A percentile compares a stretch with the other conserved stretches of the same genome.
Conservation (phyloP, 1,140 invertebrate species). For the Drosophila pectinifera region DNA sequence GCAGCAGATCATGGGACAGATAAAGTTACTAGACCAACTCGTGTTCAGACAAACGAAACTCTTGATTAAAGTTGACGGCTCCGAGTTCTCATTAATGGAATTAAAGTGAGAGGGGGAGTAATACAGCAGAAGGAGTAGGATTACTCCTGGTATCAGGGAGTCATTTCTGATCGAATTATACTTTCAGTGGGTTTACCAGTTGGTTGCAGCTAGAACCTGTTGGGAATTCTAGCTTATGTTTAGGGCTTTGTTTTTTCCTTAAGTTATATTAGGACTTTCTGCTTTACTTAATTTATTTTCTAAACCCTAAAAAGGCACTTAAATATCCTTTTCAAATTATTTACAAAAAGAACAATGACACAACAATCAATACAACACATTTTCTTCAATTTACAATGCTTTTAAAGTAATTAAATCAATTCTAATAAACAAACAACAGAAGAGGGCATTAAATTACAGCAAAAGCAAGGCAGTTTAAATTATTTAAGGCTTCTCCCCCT, state of each 20-base stretch:
- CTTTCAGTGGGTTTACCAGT: too few relatives aligned
- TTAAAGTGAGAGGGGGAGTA: constrained; percentile 9
- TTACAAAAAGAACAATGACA: not conserved
- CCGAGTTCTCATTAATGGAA: constrained; percentile 5
- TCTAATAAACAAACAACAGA: not conserved
- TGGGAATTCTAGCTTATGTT: too few relatives aligned
- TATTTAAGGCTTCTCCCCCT: constrained; percentile 5
- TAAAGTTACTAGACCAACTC: constrained; percentile 49
- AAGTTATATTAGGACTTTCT: too few relatives aligned
- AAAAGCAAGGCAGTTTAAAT: constrained; percentile 1
- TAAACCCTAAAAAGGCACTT: not conserved
- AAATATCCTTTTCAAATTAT: too few relatives aligned
- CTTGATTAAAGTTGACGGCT: constrained; percentile 34
- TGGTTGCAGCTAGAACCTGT: too few relatives aligned
- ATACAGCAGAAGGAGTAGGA: not conserved
- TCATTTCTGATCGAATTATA: too few relatives aligned
- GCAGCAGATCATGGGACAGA: constrained; percentile 45
- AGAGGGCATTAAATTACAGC: not conserved
- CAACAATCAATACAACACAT: not conserved
- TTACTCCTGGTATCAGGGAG: too few relatives aligned
- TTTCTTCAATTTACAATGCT: not conserved
- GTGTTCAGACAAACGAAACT: constrained; percentile 15
- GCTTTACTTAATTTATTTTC: not conserved
- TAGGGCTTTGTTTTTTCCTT: too few relatives aligned
- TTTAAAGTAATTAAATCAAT: not conserved